Conservation (phyloP, 2,113 vertebrate genomes). For the Prolemur simus region DNA sequence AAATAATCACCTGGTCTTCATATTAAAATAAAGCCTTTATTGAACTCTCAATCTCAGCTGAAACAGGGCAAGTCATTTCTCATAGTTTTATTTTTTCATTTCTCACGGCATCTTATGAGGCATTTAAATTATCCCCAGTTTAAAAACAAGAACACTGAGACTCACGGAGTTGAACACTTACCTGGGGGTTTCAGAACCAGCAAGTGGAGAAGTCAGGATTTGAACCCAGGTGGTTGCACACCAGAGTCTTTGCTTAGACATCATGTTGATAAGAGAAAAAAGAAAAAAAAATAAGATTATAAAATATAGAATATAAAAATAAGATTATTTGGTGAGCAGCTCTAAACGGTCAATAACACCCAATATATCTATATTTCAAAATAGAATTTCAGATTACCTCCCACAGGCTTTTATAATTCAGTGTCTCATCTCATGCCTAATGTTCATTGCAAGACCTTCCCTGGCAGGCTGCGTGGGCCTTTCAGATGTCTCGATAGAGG, state of each 20-base stretch:
- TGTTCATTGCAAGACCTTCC: not conserved
- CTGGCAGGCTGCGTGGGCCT: not conserved
- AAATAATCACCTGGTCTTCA: not conserved
- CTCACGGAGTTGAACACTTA: not conserved
- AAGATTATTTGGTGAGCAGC: not conserved
- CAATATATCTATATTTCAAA: not conserved
- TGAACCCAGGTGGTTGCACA: rapidly evolving
- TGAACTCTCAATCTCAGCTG: not conserved
- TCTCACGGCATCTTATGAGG: not conserved
- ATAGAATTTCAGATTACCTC: not conserved
- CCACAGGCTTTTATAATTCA: not conserved
- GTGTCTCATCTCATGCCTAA: no score
- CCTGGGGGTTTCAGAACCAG: not conserved
- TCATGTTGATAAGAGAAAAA: not conserved
- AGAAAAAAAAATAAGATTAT: not conserved
- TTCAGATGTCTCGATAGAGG: no score
- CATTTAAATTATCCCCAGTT: no score
- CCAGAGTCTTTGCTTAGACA: not conserved
- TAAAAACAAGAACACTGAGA: not conserved
- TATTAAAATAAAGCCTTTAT: not conserved
- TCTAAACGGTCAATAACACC: not conserved
- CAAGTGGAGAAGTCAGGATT: not conserved
- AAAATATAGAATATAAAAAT: no score
- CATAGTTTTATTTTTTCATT: not conserved
- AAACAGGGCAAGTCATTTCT: not conserved